These are phyloP conservation scores for Natator depressus DNA, from an alignment of 2,113 vertebrate species.

Conservation along the genomic window DNA sequence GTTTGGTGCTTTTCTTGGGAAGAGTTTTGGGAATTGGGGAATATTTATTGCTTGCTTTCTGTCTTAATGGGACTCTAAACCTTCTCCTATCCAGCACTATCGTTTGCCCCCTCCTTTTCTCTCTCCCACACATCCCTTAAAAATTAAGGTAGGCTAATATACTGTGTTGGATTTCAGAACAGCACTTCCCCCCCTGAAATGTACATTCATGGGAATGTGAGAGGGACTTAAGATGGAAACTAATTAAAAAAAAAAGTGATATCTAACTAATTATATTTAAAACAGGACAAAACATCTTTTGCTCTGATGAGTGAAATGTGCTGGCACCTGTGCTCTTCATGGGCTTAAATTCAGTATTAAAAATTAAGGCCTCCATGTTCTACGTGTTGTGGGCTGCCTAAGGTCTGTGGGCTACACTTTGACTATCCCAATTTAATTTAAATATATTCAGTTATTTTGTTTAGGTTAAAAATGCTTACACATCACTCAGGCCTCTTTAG, in stretches of 20 bases:
- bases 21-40: background rate
- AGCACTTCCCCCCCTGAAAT: background rate
- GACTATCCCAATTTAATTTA: background rate
- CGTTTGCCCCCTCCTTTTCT: background rate
- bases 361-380: background rate
- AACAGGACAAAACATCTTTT: background rate
- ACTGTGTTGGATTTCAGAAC: background rate
- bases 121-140: fast-evolving
- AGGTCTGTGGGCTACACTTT: background rate
- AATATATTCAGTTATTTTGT: background rate
- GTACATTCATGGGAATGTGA: background rate
- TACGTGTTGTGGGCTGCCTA: background rate
- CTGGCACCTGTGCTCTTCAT: background rate
- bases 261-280: background rate
- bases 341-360: background rate
- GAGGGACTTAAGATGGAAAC: background rate
- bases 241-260: background rate
- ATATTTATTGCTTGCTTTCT: background rate
- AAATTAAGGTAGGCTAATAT: background rate
- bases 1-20: background rate
- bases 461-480: background rate
- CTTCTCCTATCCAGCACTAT: background rate
- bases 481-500: background rate
- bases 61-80: background rate
- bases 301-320: background rate